Evolutionary conservation across 2,797 vertebrate species (phyloP).

Genomic region (Rousettus madagascariensis): DNA sequence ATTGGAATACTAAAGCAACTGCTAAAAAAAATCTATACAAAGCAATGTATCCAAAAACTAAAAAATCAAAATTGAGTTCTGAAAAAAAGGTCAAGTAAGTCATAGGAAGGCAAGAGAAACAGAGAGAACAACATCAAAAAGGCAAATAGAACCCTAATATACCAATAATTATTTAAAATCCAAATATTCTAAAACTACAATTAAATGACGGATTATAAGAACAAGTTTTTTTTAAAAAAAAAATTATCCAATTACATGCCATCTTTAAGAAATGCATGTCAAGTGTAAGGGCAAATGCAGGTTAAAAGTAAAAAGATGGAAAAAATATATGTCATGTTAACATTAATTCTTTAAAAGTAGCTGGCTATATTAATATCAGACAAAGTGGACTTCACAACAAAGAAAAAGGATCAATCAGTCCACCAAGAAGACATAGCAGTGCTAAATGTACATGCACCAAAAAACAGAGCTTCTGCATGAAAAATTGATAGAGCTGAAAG

Average conservation of each 20-base stretch:
- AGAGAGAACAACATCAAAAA: neutral
- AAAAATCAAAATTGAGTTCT: neutral
- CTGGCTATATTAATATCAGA: neutral
- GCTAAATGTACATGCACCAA: neutral
- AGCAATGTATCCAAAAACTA: neutral
- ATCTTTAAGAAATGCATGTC: neutral
- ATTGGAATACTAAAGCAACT: neutral
- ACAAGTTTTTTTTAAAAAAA: neutral
- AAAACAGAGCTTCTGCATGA: neutral
- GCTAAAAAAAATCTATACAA: neutral
- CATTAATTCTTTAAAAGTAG: neutral
- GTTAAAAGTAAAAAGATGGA: neutral
- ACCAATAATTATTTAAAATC: neutral
- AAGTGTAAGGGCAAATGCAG: neutral
- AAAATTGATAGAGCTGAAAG: neutral
- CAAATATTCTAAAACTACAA: neutral
- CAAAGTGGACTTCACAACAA: neutral
- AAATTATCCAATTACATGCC: neutral
- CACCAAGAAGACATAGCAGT: neutral
- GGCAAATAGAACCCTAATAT: neutral
- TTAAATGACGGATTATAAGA: neutral
- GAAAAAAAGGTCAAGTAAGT: neutral
- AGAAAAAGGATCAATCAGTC: neutral
- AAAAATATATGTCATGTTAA: neutral
- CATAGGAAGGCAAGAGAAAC: neutral